Conservation (phyloP, 2,797 vertebrate species). For the Macroramphosus scolopax region DNA sequence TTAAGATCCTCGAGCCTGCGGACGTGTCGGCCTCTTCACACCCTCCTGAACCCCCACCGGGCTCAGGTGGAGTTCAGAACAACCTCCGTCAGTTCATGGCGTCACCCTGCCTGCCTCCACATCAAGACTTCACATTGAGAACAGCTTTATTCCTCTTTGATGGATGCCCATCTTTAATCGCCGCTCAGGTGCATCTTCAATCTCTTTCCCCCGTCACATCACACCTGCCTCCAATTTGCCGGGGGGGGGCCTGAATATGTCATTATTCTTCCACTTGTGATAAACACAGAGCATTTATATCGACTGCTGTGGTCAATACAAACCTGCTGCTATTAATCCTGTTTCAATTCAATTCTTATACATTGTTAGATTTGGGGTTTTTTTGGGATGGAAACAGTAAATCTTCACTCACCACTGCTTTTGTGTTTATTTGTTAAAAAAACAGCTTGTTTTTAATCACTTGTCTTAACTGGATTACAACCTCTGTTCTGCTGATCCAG, state of each 20-base stretch:
- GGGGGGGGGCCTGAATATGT: constrained; percentile 48
- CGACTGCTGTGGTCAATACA: constrained; percentile 68
- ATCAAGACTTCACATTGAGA: too few relatives aligned
- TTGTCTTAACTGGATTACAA: constrained; percentile 10
- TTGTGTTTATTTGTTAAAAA: constrained; percentile 20
- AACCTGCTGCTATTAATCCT: constrained; percentile 63
- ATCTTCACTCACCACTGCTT: constrained; percentile 33
- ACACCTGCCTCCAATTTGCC: constrained; percentile 49
- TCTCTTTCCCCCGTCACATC: constrained; percentile 57
- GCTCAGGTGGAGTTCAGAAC: constrained; percentile 23
- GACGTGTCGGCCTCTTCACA: constrained; percentile 2
- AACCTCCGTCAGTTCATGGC: constrained; percentile 5
- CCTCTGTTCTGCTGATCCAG: not conserved
- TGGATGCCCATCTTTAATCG: constrained; percentile 32
- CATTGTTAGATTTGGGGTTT: constrained; percentile 22
- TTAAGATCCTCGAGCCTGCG: constrained; percentile 14
- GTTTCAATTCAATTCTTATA: constrained; percentile 42
- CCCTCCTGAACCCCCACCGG: not conserved
- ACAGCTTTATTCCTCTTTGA: not conserved
- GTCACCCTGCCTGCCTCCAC: constrained; percentile 5
- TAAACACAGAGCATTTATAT: constrained; percentile 68
- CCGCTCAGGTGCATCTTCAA: constrained; percentile 31
- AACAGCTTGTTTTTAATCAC: constrained; percentile 28
- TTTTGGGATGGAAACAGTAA: constrained; percentile 22
- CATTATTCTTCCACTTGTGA: constrained; percentile 65